phyloP scores from a whole-genome alignment of 2,113 vertebrate genomes.

The Myotis brandtii region DNA sequence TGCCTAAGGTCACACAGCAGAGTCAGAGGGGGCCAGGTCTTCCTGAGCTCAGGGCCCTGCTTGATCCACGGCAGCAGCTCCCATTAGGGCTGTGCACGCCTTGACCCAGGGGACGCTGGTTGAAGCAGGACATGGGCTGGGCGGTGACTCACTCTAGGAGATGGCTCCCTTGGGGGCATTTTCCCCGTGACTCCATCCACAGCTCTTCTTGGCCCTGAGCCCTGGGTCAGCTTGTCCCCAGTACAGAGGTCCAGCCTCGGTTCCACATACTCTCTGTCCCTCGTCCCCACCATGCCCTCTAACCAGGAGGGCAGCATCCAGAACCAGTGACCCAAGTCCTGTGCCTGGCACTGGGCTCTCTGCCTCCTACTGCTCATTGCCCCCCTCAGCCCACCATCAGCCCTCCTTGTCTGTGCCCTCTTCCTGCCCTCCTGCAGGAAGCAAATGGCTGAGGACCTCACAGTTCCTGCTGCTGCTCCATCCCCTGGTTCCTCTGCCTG shows the following conservation, averaged over 20 bases:
- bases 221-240: slow-evolving; percentile 30
- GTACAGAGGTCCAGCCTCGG: not conserved
- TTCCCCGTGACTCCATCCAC: not conserved
- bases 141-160: slow-evolving; percentile 12
- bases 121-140: not conserved
- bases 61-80: not conserved
- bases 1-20: not conserved
- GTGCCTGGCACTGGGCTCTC: not conserved
- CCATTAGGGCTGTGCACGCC: not conserved
- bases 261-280: not conserved
- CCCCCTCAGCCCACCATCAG: not conserved
- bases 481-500: not conserved
- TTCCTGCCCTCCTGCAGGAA: not conserved
- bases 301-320: not conserved
- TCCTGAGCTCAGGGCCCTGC: not conserved
- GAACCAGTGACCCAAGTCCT: not conserved
- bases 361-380: not conserved
- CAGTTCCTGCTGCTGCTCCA: not conserved
- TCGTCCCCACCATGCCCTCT: not conserved
- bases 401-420: not conserved
- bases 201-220: slow-evolving; percentile 19
- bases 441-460: not conserved
- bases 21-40: not conserved
- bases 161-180: not conserved
- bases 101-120: not conserved